Base-by-base conservation (phyloP, 2,888 invertebrate genomes). In the Drosophila demipolita region DNA sequence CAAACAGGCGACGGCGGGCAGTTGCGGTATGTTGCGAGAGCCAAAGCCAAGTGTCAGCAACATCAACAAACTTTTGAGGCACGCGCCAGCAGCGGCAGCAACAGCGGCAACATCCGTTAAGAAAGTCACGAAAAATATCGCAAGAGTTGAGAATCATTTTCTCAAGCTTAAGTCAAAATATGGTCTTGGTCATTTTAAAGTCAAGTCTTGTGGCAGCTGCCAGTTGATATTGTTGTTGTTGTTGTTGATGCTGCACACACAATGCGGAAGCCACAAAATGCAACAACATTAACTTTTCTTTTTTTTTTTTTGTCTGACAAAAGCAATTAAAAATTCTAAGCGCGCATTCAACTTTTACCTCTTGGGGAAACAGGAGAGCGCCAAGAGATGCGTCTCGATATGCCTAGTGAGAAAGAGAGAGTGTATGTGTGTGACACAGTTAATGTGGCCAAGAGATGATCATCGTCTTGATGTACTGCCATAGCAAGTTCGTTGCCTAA, bases 301-400 rank as follows among this genome's bases (percentile, higher is more conserved):
- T 17, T 69, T 54, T 49, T 49, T 20, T 23, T 54, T 17, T 69
- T 54, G 69, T 49, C 63, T 63, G 76, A 84, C 80, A 75, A 77
- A 75, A 78, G 83, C 80, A 90, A 88, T 90, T 88, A 89, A 89
- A 89, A 83, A 88, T 88, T 88, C 90, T 90, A 87, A 72, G 62
- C 84, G 86, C 86, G 83, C 80, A 74, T 57, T 59, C 67, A 78
- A 72, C 78, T 84, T 83, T 83, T 88, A 88, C 80, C 70, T 59
- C 71, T 57, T 33, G 53, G 71, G 40, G 64, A 54, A 71, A 48
- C 40, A 38, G 42, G 54, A 40, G 45, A 12, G 33, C 36, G 33
- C 26, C 32, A 35, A 60, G 29, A 66, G 69, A 62, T 54, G 36
- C 40, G 32, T 11, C 32, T 42, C 15, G 52, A 33, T 45, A 66